A percentile compares a stretch with the other conserved stretches of the same genome.
Conservation (phyloP, 30 jellyfish, hydroid and myxozoan species). For the Pseudorhiza aurosa region DNA sequence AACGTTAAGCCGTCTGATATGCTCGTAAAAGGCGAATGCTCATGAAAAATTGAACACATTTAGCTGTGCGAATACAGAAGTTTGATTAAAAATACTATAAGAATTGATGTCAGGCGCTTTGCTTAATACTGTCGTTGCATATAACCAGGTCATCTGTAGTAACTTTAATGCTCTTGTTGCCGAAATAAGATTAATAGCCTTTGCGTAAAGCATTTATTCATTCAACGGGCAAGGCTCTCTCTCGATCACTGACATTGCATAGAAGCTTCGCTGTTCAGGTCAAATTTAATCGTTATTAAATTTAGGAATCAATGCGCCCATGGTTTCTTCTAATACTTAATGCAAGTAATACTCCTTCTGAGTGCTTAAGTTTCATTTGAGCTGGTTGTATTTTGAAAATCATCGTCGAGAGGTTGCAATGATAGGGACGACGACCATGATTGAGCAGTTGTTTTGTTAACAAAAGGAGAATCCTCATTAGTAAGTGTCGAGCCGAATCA, state of each 20-base stretch:
- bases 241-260: not conserved
- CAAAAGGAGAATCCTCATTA: not conserved
- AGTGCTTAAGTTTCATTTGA: not conserved
- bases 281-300: constrained; percentile 44
- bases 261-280: constrained; percentile 35
- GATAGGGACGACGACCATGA: not conserved
- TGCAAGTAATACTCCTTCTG: constrained; percentile 14
- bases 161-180: constrained; percentile 13
- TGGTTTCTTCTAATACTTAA: constrained; percentile 10
- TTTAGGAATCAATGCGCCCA: constrained; percentile 30
- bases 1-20: constrained; percentile 33
- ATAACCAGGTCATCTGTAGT: constrained; percentile 45
- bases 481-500: too few species aligned
- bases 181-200: constrained; percentile 48
- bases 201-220: constrained; percentile 29
- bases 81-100: constrained; percentile 24
- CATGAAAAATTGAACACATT: constrained; percentile 47
- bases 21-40: constrained; percentile 35
- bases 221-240: constrained; percentile 20
- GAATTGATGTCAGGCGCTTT: constrained; percentile 53
- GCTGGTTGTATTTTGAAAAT: not conserved
- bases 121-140: constrained; percentile 38
- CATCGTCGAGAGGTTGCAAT: not conserved
- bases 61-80: constrained; percentile 32
- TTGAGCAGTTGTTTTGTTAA: not conserved